Evolutionary conservation across 2,888 invertebrate genomes (phyloP).

Genomic region (Xanthorhoe designata): DNA sequence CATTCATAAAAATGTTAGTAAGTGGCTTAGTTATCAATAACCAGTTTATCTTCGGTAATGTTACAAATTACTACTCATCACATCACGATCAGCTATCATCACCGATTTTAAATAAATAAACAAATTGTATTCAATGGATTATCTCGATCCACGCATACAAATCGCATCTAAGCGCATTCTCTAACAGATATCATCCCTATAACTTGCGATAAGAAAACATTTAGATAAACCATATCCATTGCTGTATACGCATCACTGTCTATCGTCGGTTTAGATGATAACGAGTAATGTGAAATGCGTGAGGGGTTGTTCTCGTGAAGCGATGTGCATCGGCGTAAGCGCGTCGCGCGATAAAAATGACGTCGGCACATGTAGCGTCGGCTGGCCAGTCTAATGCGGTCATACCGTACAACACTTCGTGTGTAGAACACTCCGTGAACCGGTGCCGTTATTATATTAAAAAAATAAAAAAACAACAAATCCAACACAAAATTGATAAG

Average conservation of each 20-base stretch:
- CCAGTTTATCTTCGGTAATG: slow-evolving; percentile 13
- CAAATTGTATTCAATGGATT: slow-evolving; percentile 36
- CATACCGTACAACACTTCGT: slow-evolving; percentile 53
- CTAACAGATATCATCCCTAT: slow-evolving; percentile 12
- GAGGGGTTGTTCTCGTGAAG: slow-evolving; percentile 10
- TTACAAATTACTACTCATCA: slow-evolving; percentile 13
- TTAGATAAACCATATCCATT: slow-evolving; percentile 14
- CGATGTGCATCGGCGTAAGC: slow-evolving; percentile 61
- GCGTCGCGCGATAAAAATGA: slow-evolving; percentile 71
- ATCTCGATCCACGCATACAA: slow-evolving; percentile 41
- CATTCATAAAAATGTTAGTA: background rate
- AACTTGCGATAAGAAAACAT: slow-evolving; percentile 10
- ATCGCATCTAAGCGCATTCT: slow-evolving; percentile 40
- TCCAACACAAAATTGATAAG: slow-evolving; percentile 6
- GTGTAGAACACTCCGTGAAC: slow-evolving; percentile 53
- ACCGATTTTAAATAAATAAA: slow-evolving; percentile 37
- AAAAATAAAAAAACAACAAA: slow-evolving; percentile 31
- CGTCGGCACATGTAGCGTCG: slow-evolving; percentile 57
- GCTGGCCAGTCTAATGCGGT: slow-evolving; percentile 55
- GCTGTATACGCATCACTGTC: slow-evolving; percentile 8
- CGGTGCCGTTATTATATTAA: slow-evolving; percentile 59
- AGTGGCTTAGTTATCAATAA: slow-evolving; percentile 11
- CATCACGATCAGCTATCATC: slow-evolving; percentile 21
- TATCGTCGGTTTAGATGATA: background rate
- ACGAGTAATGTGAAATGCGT: slow-evolving; percentile 31